Conservation (phyloP, 2,113 vertebrate genomes). For the Prinia subflava region DNA sequence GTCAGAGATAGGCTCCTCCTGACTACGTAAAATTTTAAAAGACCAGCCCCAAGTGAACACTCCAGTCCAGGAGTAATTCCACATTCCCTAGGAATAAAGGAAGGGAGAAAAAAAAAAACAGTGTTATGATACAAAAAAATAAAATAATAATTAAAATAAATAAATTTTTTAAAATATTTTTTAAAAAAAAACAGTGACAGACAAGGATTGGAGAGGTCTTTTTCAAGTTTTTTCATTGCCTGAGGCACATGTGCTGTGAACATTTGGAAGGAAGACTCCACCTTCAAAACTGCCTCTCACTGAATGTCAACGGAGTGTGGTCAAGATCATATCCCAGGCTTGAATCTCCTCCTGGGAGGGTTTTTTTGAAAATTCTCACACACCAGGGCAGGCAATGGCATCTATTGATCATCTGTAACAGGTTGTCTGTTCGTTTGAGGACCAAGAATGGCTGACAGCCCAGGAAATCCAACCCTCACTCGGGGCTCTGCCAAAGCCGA, state of each 20-base stretch:
- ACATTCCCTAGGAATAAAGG: not conserved
- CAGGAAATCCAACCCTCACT: not conserved
- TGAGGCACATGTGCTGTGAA: not conserved
- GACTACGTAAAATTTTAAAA: not conserved
- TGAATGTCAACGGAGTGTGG: not conserved
- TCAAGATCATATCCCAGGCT: not conserved
- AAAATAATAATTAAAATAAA: not conserved
- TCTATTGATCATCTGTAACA: constrained; percentile 44
- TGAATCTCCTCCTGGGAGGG: not conserved
- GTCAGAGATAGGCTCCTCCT: not conserved
- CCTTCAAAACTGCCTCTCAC: not conserved
- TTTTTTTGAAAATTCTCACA: not conserved
- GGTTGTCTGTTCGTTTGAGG: not conserved
- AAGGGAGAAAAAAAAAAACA: not conserved
- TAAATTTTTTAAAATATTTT: too few species aligned
- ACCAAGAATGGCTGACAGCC: not conserved
- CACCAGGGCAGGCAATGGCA: not conserved
- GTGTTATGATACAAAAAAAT: not conserved
- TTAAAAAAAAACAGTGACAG: not conserved
- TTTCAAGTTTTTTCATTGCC: not conserved
- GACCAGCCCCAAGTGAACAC: not conserved
- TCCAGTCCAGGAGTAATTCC: not conserved
- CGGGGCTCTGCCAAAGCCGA: not conserved
- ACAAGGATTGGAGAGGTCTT: not conserved
- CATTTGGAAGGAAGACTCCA: not conserved